Base-by-base conservation (phyloP, 2,888 invertebrate genomes). In the Mesochorus sp. region DNA sequence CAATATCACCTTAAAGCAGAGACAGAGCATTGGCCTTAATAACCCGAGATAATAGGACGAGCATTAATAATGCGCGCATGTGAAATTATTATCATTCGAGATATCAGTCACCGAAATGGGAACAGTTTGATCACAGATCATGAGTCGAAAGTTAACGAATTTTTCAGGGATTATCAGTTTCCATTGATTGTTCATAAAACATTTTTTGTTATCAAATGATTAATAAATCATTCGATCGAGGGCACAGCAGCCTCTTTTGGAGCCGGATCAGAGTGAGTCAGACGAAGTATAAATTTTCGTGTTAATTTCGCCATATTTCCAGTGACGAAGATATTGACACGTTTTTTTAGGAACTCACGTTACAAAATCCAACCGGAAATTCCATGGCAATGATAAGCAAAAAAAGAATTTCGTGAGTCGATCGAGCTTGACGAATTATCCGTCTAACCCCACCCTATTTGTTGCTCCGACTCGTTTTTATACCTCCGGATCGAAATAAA, bases 331-430 rank as follows among this genome's bases (percentile, higher is more conserved):
- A 64, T 57, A 62, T 24, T 53, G 12, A 42, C 28, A 67, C 14
- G 39, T 53, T 10, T 55, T 68, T 61, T 53, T 4, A 42, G 68
- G 39, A 62, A 10, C 14, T n/a, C n/a, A n/a, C n/a, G 62, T 49
- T 49, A 44, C 67, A 1, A 31, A 34, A 49, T 12, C 12, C 55
- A 37, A 19, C 51, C 76, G 76, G 66, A 76, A 67, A 72, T 77
- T 67, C 55, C 72, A 4, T 21, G 8, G 31, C 28, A 31, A 19
- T 19, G 12, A 37, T 62, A 67, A 53, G n/a, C 21, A 4, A 14
- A 53, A 62, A 62, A 62, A 42, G 12, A 37, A 21, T n/a, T 21
- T 61, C 31, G 19, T 10, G 67, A 61, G 5, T 72, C 59, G 51
- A 66, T 72, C 59, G 26, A 59, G 66, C 53, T n/a, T 53, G 59